These are phyloP conservation scores for Chionoecetes opilio DNA, from an alignment of 1,140 invertebrate species.

Conservation along the genomic window DNA sequence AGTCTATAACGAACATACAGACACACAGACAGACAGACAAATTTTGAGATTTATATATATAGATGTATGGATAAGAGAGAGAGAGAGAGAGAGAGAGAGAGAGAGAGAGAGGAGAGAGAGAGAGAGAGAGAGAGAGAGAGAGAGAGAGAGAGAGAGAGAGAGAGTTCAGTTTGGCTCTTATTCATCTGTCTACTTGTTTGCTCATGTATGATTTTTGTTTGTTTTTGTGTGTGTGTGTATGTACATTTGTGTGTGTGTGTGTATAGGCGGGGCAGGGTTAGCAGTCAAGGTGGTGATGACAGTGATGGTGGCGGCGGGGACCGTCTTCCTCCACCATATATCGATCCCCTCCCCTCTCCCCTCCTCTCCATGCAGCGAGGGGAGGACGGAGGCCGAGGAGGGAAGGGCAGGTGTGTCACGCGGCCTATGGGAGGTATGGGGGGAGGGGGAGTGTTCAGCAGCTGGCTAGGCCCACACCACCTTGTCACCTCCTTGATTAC, in stretches of 20 bases:
- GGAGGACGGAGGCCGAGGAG: neutral
- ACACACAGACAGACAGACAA: no score
- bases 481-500: neutral
- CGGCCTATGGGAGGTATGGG: neutral
- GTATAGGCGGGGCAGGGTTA: neutral
- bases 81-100: no score
- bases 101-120: no score
- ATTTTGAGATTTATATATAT: no score
- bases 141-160: neutral
- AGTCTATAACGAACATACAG: no score
- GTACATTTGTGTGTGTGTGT: slow-evolving; percentile 36
- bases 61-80: no score
- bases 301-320: neutral
- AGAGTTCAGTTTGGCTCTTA: no score
- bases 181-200: no score
- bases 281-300: neutral
- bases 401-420: slow-evolving; percentile 8
- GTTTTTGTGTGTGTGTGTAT: neutral
- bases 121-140: no score
- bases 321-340: neutral
- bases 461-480: neutral
- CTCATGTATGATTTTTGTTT: neutral
- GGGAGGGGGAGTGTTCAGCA: neutral
- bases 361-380: neutral
- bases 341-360: neutral